Evolutionary conservation across 2,113 vertebrate species (phyloP).

Genomic region (Rhegmatorhina hoffmannsi): DNA sequence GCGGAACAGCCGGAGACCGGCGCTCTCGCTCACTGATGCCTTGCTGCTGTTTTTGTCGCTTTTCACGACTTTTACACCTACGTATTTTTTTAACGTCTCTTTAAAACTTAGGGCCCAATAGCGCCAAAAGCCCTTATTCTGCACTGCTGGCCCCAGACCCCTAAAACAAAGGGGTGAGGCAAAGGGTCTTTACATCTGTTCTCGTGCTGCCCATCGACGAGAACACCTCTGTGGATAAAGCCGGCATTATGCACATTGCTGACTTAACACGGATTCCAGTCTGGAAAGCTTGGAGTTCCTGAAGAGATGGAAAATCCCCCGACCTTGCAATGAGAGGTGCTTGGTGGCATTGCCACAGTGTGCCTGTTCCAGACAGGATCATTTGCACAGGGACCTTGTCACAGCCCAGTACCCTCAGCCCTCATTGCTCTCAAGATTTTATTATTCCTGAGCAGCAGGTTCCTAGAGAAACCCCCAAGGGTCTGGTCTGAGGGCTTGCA

Average conservation of each 20-base stretch:
- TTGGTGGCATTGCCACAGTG: accelerated
- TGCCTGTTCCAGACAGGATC: accelerated
- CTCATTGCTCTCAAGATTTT: neutral
- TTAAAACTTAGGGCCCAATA: neutral
- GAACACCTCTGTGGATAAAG: accelerated
- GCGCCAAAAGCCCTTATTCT: neutral
- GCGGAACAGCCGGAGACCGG: slow-evolving; percentile 31
- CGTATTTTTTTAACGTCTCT: neutral
- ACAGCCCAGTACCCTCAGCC: neutral
- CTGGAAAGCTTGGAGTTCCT: neutral
- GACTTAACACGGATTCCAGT: accelerated
- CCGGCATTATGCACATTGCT: accelerated
- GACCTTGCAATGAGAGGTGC: neutral
- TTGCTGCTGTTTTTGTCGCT: accelerated
- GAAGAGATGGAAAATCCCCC: neutral
- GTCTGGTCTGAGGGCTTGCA: neutral
- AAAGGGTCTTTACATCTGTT: neutral
- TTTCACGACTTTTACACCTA: accelerated
- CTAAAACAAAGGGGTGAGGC: neutral
- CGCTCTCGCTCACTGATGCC: neutral
- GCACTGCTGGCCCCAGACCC: neutral
- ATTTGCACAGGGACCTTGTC: accelerated
- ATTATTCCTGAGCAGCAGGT: neutral
- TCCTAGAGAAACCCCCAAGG: accelerated
- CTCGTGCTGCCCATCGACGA: too few species aligned